Evolutionary conservation across 2,888 invertebrate genomes (phyloP), one percentile per base, ranked within the genome.

Genomic region (Ommatoiulus sabulosus): DNA sequence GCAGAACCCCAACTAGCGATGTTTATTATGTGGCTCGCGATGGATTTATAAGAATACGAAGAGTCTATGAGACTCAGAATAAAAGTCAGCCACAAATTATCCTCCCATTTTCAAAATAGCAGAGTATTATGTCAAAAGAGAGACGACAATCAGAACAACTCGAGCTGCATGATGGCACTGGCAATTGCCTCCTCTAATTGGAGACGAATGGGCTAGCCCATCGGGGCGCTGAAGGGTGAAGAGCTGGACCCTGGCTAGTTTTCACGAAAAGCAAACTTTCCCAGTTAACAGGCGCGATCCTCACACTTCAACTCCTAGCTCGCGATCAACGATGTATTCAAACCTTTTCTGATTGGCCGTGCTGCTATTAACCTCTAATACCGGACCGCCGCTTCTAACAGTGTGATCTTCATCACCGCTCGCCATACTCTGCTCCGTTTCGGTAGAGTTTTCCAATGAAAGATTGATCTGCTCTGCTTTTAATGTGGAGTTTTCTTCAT

Each of bases 301-400:
- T 90, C 90, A 91, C 84, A 91, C 91, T 87, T 91, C 91, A 86
- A 91, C 91, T 44, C 91, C 91, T 87, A 91, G 89, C 86, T 91
- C 91, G 85, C 90, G 90, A 90, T 91, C 91, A 48, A 91, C 90
- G 87, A 89, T 89, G 89, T 91, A 91, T 87, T 90, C 90, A 88
- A 90, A 90, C 89, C 90, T 89, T 85, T 90, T 88, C 84, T 89
- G 88, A 52, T 87, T 89, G n/a, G 89, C 52, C 5, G 86, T 87
- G 63, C 86, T 89, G 89, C 57, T 87, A 63, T 89, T 84, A 89
- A 80, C 89, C 84, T 89, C 88, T 87, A 89, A 87, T 87, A 87
- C 80, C 85, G 88, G 44, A 86, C 89, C 86, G 52, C 44, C 85
- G 63, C 84, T 87, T 15, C 8, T 87, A 24, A 89, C 89, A 24